Conservation (phyloP, 1,140 invertebrate genomes). For the Drosophila lini region DNA sequence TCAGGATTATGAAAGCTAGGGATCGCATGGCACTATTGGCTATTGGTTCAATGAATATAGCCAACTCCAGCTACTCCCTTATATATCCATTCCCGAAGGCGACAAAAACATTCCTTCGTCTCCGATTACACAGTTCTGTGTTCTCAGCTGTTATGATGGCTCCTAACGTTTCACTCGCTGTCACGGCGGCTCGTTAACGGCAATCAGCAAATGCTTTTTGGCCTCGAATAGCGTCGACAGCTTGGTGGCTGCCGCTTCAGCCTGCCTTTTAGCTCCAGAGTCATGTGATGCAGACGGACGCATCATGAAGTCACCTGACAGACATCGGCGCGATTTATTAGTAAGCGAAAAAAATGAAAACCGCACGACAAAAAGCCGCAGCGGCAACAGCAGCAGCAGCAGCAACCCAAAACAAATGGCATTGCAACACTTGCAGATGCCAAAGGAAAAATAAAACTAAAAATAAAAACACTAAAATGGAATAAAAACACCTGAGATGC, state of each 20-base stretch:
- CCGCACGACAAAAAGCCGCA: constrained; percentile 59
- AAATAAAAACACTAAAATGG: constrained; percentile 26
- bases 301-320: constrained; percentile 61
- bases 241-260: constrained; percentile 16
- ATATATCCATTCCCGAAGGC: background rate
- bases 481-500: constrained; percentile 56
- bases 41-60: background rate
- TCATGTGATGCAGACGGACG: constrained; percentile 61
- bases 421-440: constrained; percentile 67
- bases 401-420: constrained; percentile 56
- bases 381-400: constrained; percentile 6
- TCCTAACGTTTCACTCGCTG: constrained; percentile 43
- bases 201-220: constrained; percentile 58
- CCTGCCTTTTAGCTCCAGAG: constrained; percentile 18
- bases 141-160: constrained; percentile 29
- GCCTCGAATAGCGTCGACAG: constrained; percentile 53
- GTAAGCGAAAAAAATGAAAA: constrained; percentile 50
- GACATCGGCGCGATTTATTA: constrained; percentile 53
- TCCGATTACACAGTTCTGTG: background rate
- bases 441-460: constrained; percentile 44
- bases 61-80: background rate
- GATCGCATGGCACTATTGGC: constrained; percentile 28
- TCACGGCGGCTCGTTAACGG: constrained; percentile 39
- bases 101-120: background rate
- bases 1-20: background rate